These are phyloP conservation scores for Labeo calbasu DNA, from an alignment of 2,797 vertebrate genomes.

Conservation along the genomic window DNA sequence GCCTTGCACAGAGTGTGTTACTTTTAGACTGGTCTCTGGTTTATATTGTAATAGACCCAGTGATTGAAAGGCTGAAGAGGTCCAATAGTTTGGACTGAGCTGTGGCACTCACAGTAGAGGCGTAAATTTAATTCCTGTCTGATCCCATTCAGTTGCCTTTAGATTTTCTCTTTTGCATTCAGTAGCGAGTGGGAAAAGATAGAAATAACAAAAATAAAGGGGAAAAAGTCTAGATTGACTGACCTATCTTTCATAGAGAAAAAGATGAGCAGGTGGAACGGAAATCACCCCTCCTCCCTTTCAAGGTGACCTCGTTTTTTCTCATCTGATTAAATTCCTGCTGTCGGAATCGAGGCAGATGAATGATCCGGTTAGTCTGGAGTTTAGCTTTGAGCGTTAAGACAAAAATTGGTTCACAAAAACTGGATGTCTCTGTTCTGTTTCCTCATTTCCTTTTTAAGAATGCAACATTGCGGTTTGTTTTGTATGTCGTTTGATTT, in stretches of 20 bases:
- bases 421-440: background rate
- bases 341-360: conserved; percentile 13
- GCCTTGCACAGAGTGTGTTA: too few relatives aligned
- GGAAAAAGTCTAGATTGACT: background rate
- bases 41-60: background rate
- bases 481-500: background rate
- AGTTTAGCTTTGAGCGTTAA: background rate
- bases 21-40: background rate
- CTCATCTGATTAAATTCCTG: conserved; percentile 1
- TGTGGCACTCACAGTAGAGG: background rate
- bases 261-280: conserved; percentile 33
- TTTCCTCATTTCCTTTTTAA: background rate
- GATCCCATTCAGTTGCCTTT: background rate
- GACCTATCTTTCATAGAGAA: conserved; percentile 26
- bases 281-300: conserved; percentile 27
- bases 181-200: background rate
- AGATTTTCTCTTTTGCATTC: background rate
- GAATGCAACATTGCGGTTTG: background rate
- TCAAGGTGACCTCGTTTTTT: conserved; percentile 41
- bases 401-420: background rate
- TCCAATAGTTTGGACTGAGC: background rate
- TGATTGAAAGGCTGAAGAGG: background rate
- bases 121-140: background rate
- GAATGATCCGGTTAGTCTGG: conserved; percentile 11
- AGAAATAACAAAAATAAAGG: background rate